A percentile compares a stretch with the other conserved stretches of the same genome.
Conservation (phyloP, 2,797 vertebrate species). For the Hyperoplus lanceolatus region DNA sequence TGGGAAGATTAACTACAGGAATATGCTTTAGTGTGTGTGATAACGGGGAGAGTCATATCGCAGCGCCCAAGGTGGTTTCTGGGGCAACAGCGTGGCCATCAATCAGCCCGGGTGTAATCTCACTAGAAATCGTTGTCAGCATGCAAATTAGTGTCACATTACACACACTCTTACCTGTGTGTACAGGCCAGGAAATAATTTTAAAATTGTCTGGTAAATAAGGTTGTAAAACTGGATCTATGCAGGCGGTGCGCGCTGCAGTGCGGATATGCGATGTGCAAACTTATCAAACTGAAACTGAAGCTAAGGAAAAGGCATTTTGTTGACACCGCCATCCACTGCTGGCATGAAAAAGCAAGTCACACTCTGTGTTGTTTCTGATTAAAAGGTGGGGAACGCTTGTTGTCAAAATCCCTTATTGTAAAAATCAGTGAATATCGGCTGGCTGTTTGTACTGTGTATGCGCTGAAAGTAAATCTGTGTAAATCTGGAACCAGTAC, state of each 20-base stretch:
- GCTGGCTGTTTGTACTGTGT: too few relatives aligned
- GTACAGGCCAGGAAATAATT: conserved; percentile 43
- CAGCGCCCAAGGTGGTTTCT: conserved; percentile 83
- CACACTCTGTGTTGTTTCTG: background rate
- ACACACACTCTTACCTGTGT: conserved; percentile 39
- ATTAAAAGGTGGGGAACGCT: too few relatives aligned
- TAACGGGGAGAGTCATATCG: conserved; percentile 74
- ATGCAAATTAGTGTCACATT: conserved; percentile 81
- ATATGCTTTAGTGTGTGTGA: conserved; percentile 80
- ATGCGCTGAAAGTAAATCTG: too few relatives aligned
- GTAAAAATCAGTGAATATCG: background rate
- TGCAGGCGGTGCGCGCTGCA: background rate
- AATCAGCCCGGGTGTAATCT: conserved; percentile 81
- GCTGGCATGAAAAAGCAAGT: background rate
- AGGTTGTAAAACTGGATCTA: conserved; percentile 15
- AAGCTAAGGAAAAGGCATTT: background rate
- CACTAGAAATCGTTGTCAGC: conserved; percentile 70
- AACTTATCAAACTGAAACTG: conserved; percentile 11
- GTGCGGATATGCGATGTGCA: background rate
- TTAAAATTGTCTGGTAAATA: conserved; percentile 58
- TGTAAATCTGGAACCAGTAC: too few relatives aligned
- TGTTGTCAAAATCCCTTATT: too few relatives aligned
- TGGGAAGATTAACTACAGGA: conserved; percentile 80
- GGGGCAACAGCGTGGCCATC: conserved; percentile 80
- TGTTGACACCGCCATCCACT: too few relatives aligned